Evolutionary conservation across 2,797 vertebrate genomes (phyloP).

Genomic region (Lemur catta): DNA sequence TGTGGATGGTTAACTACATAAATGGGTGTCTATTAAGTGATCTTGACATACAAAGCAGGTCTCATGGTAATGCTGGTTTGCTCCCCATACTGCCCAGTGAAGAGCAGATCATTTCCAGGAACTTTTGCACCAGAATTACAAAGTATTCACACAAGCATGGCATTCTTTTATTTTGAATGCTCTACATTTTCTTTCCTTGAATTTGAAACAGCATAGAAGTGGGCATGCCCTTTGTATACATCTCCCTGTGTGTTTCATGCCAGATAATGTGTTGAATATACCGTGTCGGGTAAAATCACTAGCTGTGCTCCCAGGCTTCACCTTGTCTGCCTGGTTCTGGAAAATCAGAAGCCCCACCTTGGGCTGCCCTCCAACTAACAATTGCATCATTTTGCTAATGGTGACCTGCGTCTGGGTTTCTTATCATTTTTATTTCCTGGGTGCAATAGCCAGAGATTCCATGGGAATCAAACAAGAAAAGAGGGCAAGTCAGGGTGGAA

Average conservation of each 20-base stretch:
- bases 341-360: not conserved
- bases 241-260: not conserved
- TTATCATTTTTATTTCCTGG: constrained; percentile 26
- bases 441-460: not conserved
- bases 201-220: not conserved
- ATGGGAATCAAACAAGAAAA: constrained; percentile 17
- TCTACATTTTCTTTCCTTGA: not conserved
- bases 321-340: not conserved
- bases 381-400: not conserved
- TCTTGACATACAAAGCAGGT: not conserved
- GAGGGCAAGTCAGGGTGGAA: not conserved
- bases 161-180: not conserved
- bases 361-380: not conserved
- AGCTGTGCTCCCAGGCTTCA: not conserved
- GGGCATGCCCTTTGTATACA: not conserved
- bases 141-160: not conserved
- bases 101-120: not conserved
- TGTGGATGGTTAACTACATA: constrained; percentile 18
- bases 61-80: not conserved
- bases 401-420: not conserved
- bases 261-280: not conserved
- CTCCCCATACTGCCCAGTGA: not conserved
- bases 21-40: not conserved
- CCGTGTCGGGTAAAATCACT: not conserved
- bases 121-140: not conserved